Evolutionary conservation across 2,113 vertebrate species (phyloP).

Genomic region (Rhombomys opimus): DNA sequence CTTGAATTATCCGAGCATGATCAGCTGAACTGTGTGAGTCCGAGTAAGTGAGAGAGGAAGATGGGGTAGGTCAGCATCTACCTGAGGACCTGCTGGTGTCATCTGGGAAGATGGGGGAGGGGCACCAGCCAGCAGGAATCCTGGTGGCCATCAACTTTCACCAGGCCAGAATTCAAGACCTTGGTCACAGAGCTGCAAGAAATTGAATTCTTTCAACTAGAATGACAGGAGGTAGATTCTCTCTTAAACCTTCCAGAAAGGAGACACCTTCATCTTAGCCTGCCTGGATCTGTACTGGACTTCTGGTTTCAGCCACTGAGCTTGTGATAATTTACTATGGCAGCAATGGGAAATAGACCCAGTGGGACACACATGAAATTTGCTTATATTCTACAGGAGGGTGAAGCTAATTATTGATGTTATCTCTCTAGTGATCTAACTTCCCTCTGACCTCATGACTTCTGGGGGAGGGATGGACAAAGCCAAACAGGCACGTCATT

Average conservation of each 20-base stretch:
- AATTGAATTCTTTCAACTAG: neutral
- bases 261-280: neutral
- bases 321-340: slow-evolving; percentile 19
- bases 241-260: neutral
- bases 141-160: neutral
- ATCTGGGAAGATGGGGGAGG: neutral
- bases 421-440: slow-evolving; percentile 2
- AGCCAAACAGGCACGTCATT: neutral
- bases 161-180: neutral
- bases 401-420: neutral
- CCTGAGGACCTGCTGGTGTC: neutral
- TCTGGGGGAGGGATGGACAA: neutral
- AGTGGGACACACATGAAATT: neutral
- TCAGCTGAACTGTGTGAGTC: neutral
- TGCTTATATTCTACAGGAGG: neutral
- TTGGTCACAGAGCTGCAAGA: neutral
- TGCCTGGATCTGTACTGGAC: neutral
- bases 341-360: neutral
- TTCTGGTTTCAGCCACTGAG: neutral
- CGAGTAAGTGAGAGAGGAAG: neutral
- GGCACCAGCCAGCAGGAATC: neutral
- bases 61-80: neutral
- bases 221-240: neutral
- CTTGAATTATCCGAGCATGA: neutral
- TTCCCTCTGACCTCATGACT: neutral